Percentiles rank a stretch among this genome's conserved stretches.
phyloP scores from a whole-genome alignment of 2,888 invertebrate species.

The Lithophane ornitopus region DNA sequence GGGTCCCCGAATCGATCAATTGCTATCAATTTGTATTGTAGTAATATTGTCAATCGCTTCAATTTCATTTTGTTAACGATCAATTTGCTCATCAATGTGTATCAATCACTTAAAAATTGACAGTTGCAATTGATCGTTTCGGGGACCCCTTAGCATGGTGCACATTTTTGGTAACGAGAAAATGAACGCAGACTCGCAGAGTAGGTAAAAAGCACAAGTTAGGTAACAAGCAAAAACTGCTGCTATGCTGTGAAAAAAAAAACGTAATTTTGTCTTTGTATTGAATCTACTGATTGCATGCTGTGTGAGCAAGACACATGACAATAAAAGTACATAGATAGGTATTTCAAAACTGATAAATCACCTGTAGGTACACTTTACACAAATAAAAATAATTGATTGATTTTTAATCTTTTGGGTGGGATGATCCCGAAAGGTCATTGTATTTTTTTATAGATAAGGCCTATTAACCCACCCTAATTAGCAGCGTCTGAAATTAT shows the following conservation, averaged over 20 bases:
- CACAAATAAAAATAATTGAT: slow-evolving; percentile 24
- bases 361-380: not conserved
- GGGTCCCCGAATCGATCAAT: no score
- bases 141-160: no score
- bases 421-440: slow-evolving; percentile 31
- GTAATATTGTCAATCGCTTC: no score
- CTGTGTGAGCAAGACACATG: not conserved
- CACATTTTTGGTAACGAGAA: not conserved
- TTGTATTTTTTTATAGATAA: slow-evolving; percentile 43
- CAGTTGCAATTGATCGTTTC: no score
- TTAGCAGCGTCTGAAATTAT: slow-evolving; percentile 25
- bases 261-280: not conserved
- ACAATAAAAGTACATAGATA: not conserved
- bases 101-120: no score
- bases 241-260: not conserved
- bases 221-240: not conserved
- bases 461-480: slow-evolving; percentile 4
- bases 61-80: no score
- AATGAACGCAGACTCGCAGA: not conserved
- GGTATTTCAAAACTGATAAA: not conserved
- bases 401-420: slow-evolving; percentile 8
- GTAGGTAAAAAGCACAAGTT: not conserved
- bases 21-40: no score
- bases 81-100: no score
- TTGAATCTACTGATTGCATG: not conserved